Percentiles rank a stretch among this genome's conserved stretches.
Conservation (phyloP, 2,113 vertebrate species). For the Sphaerodactylus townsendi region DNA sequence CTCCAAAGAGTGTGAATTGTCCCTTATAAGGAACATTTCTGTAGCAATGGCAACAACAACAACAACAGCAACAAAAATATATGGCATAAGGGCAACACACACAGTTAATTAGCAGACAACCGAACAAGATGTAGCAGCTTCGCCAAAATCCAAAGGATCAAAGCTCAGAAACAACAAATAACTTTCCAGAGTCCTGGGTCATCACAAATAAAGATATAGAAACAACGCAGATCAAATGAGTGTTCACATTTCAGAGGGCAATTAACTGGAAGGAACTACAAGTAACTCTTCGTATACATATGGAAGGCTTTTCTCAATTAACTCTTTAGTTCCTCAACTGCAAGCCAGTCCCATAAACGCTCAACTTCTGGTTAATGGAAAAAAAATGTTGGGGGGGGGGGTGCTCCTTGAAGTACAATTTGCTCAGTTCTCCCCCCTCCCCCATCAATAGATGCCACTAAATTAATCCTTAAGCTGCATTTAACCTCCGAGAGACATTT, state of each 20-base stretch:
- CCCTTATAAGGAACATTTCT: not conserved
- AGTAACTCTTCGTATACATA: conserved; percentile 54
- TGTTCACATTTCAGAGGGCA: conserved; percentile 52
- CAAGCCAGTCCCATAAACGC: conserved; percentile 48
- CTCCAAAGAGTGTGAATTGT: not conserved
- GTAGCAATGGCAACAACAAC: not conserved
- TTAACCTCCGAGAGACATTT: conserved; percentile 66
- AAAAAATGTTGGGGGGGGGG: conserved; percentile 48
- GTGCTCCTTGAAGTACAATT: conserved; percentile 65
- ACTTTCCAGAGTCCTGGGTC: not conserved
- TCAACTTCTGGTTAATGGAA: conserved; percentile 60
- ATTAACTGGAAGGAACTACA: conserved; percentile 62
- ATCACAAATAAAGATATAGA: conserved; percentile 21
- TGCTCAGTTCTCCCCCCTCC: conserved; percentile 34
- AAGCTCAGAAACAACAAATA: conserved; percentile 40
- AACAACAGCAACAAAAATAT: not conserved
- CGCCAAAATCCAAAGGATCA: conserved; percentile 22
- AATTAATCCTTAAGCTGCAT: conserved; percentile 68
- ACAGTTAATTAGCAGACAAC: not conserved
- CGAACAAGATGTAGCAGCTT: not conserved
- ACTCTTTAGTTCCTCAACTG: conserved; percentile 40
- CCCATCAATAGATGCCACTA: conserved; percentile 33
- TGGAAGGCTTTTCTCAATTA: conserved; percentile 58
- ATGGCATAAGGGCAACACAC: not conserved
- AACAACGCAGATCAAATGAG: conserved; percentile 45